A percentile compares a stretch with the other conserved stretches of the same genome.
Evolutionary conservation across 2,888 invertebrate species (phyloP).

Genomic region (Yponomeuta malinellus): DNA sequence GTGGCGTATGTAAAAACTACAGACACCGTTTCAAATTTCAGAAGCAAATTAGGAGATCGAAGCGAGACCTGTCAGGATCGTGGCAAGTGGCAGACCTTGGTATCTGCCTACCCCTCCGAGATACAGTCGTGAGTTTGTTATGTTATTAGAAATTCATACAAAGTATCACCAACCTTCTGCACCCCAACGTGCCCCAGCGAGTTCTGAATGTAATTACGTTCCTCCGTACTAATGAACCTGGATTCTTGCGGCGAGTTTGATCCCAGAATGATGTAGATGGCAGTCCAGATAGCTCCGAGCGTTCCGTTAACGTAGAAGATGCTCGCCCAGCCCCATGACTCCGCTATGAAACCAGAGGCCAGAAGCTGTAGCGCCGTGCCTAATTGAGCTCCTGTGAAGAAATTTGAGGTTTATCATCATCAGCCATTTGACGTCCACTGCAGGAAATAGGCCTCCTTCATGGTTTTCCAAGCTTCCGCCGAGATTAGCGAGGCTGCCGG

Average conservation of each 20-base stretch:
- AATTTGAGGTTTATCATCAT: no score
- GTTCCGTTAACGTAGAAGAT: slow-evolving; percentile 79
- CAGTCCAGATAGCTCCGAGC: slow-evolving; percentile 71
- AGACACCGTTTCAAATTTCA: no score
- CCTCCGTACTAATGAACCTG: slow-evolving; percentile 50
- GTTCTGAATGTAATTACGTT: slow-evolving; percentile 60
- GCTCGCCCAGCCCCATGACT: slow-evolving; percentile 78
- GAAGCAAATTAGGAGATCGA: no score
- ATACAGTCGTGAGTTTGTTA: no score
- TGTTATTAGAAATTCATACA: background rate
- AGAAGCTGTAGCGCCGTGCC: slow-evolving; percentile 77
- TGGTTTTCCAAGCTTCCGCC: no score
- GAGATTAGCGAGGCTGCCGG: no score
- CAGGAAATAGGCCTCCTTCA: no score
- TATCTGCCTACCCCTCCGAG: no score
- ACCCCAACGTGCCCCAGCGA: slow-evolving; percentile 34
- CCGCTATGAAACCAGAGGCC: slow-evolving; percentile 56
- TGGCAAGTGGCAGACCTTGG: no score
- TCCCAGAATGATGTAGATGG: slow-evolving; percentile 63
- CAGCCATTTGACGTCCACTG: no score
- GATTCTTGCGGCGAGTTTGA: slow-evolving; percentile 62
- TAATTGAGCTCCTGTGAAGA: slow-evolving; percentile 63
- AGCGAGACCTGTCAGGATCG: no score
- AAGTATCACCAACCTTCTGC: slow-evolving; percentile 14
- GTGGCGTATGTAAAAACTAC: no score